Evolutionary conservation across 2,797 vertebrate genomes (phyloP).

Genomic region (Gymnothorax javanicus): DNA sequence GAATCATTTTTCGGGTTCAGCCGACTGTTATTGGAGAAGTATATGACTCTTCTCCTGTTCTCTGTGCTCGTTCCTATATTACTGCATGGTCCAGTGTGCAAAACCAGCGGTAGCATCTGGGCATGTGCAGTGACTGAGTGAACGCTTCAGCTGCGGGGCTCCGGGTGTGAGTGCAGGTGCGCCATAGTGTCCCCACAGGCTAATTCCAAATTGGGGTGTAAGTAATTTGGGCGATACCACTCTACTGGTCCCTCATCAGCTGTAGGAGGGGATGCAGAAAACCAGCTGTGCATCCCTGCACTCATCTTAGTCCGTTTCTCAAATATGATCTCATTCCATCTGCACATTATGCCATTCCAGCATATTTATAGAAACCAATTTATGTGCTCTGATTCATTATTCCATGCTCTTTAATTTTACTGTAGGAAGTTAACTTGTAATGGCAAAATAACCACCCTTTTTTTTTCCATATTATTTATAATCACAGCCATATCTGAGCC

Average conservation of each 20-base stretch:
- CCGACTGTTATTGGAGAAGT: background rate
- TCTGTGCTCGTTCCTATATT: background rate
- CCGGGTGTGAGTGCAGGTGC: background rate
- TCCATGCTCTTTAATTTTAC: background rate
- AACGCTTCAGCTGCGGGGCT: background rate
- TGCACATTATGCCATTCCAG: background rate
- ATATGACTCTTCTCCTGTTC: background rate
- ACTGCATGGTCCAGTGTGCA: background rate
- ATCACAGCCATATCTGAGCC: background rate
- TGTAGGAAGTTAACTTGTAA: background rate
- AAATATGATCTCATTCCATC: background rate
- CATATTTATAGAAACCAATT: background rate
- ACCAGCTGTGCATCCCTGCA: background rate
- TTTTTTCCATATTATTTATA: conserved; percentile 8
- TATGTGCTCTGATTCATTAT: conserved; percentile 2
- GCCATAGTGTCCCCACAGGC: background rate
- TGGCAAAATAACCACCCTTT: background rate
- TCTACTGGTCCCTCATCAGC: background rate
- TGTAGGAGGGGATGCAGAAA: background rate
- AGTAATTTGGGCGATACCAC: background rate
- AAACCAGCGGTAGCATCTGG: background rate
- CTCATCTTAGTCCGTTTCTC: background rate
- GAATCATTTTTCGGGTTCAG: background rate
- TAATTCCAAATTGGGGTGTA: background rate
- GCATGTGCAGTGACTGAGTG: background rate